Conservation (phyloP, 1,140 invertebrate genomes). For the Colletes gigas region DNA sequence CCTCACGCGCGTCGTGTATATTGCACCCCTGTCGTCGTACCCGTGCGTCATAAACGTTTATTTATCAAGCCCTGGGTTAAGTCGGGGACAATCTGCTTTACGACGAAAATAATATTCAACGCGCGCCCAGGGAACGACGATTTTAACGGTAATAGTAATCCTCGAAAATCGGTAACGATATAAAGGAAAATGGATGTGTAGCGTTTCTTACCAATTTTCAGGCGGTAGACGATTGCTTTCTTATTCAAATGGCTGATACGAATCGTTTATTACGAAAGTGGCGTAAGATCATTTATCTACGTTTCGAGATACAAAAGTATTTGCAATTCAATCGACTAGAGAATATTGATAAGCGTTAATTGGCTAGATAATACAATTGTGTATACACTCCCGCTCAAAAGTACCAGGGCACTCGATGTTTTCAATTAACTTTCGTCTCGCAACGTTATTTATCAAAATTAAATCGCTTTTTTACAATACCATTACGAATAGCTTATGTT, state of each 20-base stretch:
- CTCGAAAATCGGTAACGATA: neutral
- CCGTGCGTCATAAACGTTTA: slow-evolving; percentile 12
- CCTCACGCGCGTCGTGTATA: neutral
- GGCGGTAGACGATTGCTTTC: neutral
- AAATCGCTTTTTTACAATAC: too few relatives aligned
- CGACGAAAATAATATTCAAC: neutral
- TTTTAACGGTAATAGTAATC: slow-evolving; percentile 18
- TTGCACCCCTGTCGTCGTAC: neutral
- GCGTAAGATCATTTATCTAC: too few relatives aligned
- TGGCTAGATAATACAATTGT: too few relatives aligned
- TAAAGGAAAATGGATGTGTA: neutral
- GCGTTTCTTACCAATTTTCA: neutral
- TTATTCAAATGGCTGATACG: neutral
- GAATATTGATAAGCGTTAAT: too few relatives aligned
- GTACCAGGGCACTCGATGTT: too few relatives aligned
- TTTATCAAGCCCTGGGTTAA: slow-evolving; percentile 4
- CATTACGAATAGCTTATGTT: too few relatives aligned
- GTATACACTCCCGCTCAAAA: too few relatives aligned
- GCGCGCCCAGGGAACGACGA: too few relatives aligned
- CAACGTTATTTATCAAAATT: too few relatives aligned
- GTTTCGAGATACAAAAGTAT: too few relatives aligned
- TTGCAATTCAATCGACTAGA: too few relatives aligned
- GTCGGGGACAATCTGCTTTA: slow-evolving; percentile 1
- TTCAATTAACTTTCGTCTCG: too few relatives aligned
- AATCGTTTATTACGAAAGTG: neutral